Evolutionary conservation across 2,888 invertebrate genomes (phyloP).

Genomic region (Zootermopsis nevadensis): DNA sequence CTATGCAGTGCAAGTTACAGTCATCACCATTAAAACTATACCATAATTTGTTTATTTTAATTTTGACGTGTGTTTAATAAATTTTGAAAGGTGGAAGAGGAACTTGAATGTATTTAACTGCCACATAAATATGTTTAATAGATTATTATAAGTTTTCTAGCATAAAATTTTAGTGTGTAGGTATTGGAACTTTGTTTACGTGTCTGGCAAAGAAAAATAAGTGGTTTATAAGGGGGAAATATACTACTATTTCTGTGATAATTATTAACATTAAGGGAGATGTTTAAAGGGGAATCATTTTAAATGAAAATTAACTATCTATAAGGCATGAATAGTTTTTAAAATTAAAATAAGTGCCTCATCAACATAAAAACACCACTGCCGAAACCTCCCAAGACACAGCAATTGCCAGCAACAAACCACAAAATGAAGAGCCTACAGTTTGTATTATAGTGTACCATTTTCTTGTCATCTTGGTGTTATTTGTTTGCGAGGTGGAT

Average conservation of each 20-base stretch:
- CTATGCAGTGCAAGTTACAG: no score
- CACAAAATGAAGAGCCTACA: neutral
- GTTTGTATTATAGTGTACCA: neutral
- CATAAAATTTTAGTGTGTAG: no score
- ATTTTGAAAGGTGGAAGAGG: neutral
- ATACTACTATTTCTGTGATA: slow-evolving; percentile 14
- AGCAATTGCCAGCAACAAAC: neutral
- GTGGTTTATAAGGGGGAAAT: neutral
- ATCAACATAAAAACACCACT: slow-evolving; percentile 35
- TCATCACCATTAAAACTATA: no score
- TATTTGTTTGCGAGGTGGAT: no score
- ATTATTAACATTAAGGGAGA: neutral
- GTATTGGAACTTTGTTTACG: neutral
- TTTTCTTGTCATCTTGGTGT: neutral
- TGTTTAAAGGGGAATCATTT: neutral
- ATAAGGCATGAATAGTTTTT: slow-evolving; percentile 27
- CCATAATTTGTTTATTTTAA: no score
- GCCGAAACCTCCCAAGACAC: slow-evolving; percentile 17
- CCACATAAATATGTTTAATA: neutral
- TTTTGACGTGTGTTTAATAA: neutral
- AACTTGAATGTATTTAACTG: neutral
- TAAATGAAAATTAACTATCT: slow-evolving; percentile 1
- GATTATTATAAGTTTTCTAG: no score
- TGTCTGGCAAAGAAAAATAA: neutral
- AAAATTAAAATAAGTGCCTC: slow-evolving; percentile 36